phyloP scores from a whole-genome alignment of 2,797 vertebrate genomes.

The Chelon labrosus region DNA sequence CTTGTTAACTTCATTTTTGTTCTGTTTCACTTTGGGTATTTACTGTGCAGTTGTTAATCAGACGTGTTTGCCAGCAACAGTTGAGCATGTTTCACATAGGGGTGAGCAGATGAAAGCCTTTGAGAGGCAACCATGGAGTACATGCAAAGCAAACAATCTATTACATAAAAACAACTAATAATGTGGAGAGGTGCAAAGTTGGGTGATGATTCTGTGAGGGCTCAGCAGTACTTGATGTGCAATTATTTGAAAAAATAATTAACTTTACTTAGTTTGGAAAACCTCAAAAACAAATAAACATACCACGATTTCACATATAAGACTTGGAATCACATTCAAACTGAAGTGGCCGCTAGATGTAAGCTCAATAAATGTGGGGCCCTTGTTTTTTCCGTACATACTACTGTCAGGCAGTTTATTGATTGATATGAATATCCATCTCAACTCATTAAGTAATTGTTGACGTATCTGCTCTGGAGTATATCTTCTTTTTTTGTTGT shows the following conservation, averaged over 20 bases:
- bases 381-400: background rate
- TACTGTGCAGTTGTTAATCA: too few relatives aligned
- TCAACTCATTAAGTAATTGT: background rate
- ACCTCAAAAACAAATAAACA: background rate
- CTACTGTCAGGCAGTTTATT: background rate
- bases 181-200: background rate
- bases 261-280: slow-evolving; percentile 15
- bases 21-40: background rate
- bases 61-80: background rate
- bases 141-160: background rate
- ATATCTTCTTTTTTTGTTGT: background rate
- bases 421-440: background rate
- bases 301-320: background rate
- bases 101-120: background rate
- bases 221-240: background rate
- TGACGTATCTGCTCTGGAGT: background rate
- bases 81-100: too few relatives aligned
- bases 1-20: background rate
- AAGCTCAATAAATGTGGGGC: background rate
- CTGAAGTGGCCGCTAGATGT: background rate
- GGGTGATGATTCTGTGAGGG: background rate
- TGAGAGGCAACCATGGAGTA: background rate
- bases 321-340: background rate
- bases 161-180: background rate
- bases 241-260: background rate